Percentiles rank a stretch among this genome's conserved stretches.
phyloP scores from a whole-genome alignment of 2,797 vertebrate genomes.

The Chloroceryle inda region DNA sequence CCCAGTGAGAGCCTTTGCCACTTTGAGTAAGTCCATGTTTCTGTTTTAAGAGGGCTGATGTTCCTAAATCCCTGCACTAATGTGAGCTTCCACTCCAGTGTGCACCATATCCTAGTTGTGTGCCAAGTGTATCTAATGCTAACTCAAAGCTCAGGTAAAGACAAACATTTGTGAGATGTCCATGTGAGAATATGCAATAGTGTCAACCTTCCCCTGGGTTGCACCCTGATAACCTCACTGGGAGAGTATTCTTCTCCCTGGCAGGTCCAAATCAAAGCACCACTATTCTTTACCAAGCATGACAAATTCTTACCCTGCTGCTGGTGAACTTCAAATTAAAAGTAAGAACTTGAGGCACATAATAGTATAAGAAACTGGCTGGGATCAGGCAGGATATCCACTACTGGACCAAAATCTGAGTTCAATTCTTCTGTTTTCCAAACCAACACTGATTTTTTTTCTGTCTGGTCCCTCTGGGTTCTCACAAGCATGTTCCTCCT shows the following conservation, averaged over 20 bases:
- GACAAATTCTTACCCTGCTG: neutral
- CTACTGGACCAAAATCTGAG: neutral
- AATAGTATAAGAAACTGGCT: neutral
- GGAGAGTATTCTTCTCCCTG: neutral
- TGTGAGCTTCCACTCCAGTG: neutral
- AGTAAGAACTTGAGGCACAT: neutral
- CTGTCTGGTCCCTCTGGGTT: neutral
- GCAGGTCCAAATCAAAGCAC: neutral
- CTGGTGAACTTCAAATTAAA: neutral
- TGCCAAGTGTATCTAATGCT: neutral
- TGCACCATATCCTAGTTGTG: neutral
- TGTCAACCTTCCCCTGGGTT: neutral
- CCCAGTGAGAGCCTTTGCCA: neutral
- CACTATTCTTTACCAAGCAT: neutral
- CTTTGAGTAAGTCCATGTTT: neutral
- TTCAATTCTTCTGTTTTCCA: neutral
- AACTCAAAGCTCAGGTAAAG: neutral
- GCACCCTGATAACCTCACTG: neutral
- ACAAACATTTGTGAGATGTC: neutral
- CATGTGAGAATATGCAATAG: neutral
- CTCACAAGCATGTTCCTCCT: neutral
- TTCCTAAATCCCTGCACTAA: neutral
- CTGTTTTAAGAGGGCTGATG: neutral
- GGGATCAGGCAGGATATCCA: neutral
- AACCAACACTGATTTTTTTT: rapidly evolving